Evolutionary conservation across 2,113 vertebrate species (phyloP).

Genomic region (Enhydra lutris): DNA sequence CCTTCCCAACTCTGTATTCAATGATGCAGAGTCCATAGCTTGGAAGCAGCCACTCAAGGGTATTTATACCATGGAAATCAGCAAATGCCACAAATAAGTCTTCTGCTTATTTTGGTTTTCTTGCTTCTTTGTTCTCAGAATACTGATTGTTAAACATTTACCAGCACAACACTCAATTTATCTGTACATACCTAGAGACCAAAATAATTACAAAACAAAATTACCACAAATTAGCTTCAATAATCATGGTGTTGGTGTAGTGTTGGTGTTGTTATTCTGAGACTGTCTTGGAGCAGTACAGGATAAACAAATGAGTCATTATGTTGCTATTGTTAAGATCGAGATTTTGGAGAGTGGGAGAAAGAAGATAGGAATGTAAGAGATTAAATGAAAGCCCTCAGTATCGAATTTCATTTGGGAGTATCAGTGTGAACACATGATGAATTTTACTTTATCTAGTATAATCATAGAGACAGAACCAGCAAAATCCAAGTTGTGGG

Average conservation of each 20-base stretch:
- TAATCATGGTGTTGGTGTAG: not conserved
- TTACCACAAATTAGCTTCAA: not conserved
- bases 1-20: not conserved
- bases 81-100: not conserved
- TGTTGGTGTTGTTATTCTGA: not conserved
- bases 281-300: not conserved
- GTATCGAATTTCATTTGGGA: not conserved
- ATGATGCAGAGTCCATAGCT: not conserved
- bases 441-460: constrained; percentile 9
- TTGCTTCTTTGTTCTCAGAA: not conserved
- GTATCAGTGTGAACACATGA: not conserved
- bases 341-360: not conserved
- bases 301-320: constrained; percentile 34
- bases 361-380: not conserved
- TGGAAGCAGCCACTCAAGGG: not conserved
- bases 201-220: constrained; percentile 47
- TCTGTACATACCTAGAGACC: not conserved
- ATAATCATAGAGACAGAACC: not conserved
- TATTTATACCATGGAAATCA: not conserved
- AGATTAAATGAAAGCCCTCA: not conserved
- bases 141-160: not conserved
- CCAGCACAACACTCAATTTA: not conserved
- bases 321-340: not conserved
- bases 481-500: not conserved
- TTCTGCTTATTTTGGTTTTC: not conserved